These are phyloP conservation scores for Sycophaga agraensis DNA, from an alignment of 1,140 invertebrate species.

Conservation along the genomic window DNA sequence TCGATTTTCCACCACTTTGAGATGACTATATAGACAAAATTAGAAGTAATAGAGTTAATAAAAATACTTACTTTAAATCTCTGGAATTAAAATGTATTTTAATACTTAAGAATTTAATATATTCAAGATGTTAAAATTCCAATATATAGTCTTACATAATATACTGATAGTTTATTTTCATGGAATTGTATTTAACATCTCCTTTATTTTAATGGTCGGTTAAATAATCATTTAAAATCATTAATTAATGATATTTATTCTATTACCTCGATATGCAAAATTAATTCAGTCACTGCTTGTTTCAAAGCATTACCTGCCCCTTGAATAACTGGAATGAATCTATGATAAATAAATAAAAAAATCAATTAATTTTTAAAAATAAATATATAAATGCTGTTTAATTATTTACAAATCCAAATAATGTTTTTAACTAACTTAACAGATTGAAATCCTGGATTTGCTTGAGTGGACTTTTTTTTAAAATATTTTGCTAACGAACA, in stretches of 20 bases:
- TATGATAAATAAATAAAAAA: conserved; percentile 37
- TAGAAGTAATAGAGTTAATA: too few relatives aligned
- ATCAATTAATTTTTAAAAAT: background rate
- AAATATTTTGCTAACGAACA: conserved; percentile 59
- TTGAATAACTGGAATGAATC: conserved; percentile 62
- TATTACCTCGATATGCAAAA: conserved; percentile 58
- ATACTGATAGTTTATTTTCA: too few relatives aligned
- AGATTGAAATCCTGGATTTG: conserved; percentile 54
- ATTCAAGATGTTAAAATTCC: too few relatives aligned
- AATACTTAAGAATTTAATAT: too few relatives aligned
- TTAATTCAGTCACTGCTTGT: conserved; percentile 59
- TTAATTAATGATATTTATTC: background rate
- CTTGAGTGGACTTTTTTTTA: conserved; percentile 44
- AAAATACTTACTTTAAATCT: too few relatives aligned
- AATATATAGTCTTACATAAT: too few relatives aligned
- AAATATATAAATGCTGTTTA: background rate
- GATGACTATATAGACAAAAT: conserved; percentile 43
- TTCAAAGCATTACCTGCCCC: conserved; percentile 61
- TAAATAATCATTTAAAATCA: too few relatives aligned
- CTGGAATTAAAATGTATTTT: too few relatives aligned
- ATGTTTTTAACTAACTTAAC: conserved; percentile 44
- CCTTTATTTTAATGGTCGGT: too few relatives aligned
- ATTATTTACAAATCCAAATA: background rate
- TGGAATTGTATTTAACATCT: too few relatives aligned
- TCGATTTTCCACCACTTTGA: conserved; percentile 44